A percentile compares a stretch with the other conserved stretches of the same genome.
Evolutionary conservation across 2,797 vertebrate genomes (phyloP).

Genomic region (Poeciliopsis gracilis): DNA sequence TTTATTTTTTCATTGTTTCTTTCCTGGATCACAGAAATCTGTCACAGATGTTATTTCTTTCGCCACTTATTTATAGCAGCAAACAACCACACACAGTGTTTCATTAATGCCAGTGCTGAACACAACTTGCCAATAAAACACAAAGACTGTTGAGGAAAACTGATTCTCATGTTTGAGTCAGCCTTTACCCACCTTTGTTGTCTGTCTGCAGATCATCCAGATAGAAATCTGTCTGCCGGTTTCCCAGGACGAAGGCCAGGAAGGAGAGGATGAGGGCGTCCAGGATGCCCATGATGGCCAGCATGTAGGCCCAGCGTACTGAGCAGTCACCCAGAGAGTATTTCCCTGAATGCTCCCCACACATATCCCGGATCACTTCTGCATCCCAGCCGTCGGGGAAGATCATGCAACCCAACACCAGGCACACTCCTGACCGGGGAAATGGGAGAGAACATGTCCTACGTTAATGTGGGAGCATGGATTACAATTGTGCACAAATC

Average conservation of each 20-base stretch:
- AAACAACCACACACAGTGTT: neutral
- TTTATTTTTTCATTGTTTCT: neutral
- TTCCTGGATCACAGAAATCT: neutral
- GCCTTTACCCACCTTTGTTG: slow-evolving; percentile 87
- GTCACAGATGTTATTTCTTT: neutral
- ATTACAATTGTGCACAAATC: too few species aligned
- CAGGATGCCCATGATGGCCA: slow-evolving; percentile 97
- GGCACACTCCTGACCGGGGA: slow-evolving; percentile 86
- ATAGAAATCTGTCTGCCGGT: slow-evolving; percentile 92
- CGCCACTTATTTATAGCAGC: neutral
- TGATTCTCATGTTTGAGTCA: neutral
- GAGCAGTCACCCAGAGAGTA: slow-evolving; percentile 95
- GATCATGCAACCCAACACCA: slow-evolving; percentile 97
- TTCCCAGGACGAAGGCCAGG: slow-evolving; percentile 95
- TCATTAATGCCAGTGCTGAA: neutral
- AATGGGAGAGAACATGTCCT: neutral
- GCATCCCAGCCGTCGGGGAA: slow-evolving; percentile 96
- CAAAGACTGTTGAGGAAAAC: neutral
- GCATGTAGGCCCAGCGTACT: slow-evolving; percentile 97
- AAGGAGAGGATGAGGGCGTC: slow-evolving; percentile 97
- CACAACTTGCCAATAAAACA: neutral
- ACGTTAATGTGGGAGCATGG: too few species aligned
- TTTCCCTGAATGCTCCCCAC: slow-evolving; percentile 92
- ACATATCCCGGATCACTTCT: slow-evolving; percentile 94
- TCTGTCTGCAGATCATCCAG: slow-evolving; percentile 93